A percentile compares a stretch with the other conserved stretches of the same genome.
Conservation (phyloP, 2,888 invertebrate genomes). For the Pollenia amentaria region DNA sequence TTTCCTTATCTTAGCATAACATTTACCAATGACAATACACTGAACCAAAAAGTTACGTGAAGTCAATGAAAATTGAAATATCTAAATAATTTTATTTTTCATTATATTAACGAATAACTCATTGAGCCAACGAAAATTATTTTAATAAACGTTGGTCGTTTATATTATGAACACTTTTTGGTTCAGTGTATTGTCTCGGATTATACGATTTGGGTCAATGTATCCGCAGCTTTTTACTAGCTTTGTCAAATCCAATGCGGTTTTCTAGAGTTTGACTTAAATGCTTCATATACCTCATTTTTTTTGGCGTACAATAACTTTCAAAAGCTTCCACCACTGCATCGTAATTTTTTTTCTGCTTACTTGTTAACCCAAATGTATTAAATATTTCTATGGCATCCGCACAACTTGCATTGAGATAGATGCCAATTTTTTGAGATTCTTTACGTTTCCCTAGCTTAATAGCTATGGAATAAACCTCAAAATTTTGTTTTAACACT, state of each 20-base stretch:
- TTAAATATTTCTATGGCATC: slow-evolving; percentile 67
- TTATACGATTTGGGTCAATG: slow-evolving; percentile 37
- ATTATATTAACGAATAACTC: too few species aligned
- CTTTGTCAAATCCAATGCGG: slow-evolving; percentile 50
- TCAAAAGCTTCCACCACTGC: slow-evolving; percentile 57
- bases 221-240: slow-evolving; percentile 52
- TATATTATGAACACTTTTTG: too few species aligned
- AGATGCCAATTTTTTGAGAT: slow-evolving; percentile 54
- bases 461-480: slow-evolving; percentile 50
- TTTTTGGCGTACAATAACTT: slow-evolving; percentile 66
- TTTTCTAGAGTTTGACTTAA: slow-evolving; percentile 51
- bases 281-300: slow-evolving; percentile 61
- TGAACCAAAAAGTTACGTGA: too few species aligned
- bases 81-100: too few species aligned
- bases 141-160: too few species aligned
- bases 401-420: slow-evolving; percentile 64
- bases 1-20: slow-evolving; percentile 28
- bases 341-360: slow-evolving; percentile 50
- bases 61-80: too few species aligned
- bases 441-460: slow-evolving; percentile 37
- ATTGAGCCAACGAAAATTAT: too few species aligned
- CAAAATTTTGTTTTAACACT: slow-evolving; percentile 60
- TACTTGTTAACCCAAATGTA: slow-evolving; percentile 36
- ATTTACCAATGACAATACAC: slow-evolving; percentile 48
- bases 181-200: slow-evolving; percentile 23